A percentile compares a stretch with the other conserved stretches of the same genome.
phyloP scores from a whole-genome alignment of 2,888 invertebrate species.

The Eupithecia dodoneata region DNA sequence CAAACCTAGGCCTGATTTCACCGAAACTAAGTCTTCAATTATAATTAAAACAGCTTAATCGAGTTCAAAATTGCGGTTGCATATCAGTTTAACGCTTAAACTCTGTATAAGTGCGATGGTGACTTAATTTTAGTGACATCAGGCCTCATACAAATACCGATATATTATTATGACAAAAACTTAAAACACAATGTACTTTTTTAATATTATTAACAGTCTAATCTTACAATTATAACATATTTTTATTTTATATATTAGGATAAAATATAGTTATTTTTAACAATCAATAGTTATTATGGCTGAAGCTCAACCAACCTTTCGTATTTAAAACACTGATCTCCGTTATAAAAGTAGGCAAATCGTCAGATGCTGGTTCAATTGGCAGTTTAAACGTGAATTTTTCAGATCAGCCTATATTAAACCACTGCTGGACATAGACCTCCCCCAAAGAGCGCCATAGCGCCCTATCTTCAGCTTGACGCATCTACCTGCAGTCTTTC shows the following conservation, averaged over 20 bases:
- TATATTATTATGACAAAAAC: neutral
- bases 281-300: neutral
- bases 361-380: no score
- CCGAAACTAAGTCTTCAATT: neutral
- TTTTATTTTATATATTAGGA: neutral
- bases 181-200: slow-evolving; percentile 3
- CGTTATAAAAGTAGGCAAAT: neutral
- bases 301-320: neutral
- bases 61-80: neutral
- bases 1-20: neutral
- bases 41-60: neutral
- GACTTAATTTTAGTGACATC: neutral
- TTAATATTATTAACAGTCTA: neutral
- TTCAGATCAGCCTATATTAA: no score
- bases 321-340: neutral
- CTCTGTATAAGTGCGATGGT: neutral
- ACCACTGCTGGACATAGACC: no score
- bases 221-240: neutral
- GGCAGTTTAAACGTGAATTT: no score
- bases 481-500: no score
- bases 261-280: neutral
- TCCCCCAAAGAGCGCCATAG: no score
- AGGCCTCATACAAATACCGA: neutral
- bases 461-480: no score
- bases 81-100: neutral